Percentiles rank a stretch among this genome's conserved stretches.
Conservation (phyloP, 2,888 invertebrate species). For the Leptinotarsa haldemani region DNA sequence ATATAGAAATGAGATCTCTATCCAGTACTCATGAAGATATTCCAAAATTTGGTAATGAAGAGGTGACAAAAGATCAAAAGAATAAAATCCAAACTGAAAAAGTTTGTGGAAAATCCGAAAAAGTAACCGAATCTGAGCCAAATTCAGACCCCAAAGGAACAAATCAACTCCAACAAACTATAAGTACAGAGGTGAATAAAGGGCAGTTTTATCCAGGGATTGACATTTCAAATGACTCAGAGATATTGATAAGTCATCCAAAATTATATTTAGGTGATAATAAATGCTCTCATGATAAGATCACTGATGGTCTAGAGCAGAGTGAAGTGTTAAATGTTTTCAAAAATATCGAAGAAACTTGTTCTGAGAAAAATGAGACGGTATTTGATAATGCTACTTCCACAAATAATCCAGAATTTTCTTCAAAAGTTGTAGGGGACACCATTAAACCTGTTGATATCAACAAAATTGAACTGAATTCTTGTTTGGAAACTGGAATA, state of each 20-base stretch:
- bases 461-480: not conserved
- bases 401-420: not conserved
- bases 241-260: too few species aligned
- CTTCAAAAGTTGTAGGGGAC: not conserved
- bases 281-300: too few species aligned
- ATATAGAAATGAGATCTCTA: not conserved
- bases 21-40: not conserved
- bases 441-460: not conserved
- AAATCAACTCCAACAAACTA: too few species aligned
- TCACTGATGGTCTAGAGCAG: not conserved
- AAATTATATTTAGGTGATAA: too few species aligned
- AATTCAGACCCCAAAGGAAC: too few species aligned
- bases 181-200: too few species aligned
- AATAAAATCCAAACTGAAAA: not conserved
- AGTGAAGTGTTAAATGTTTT: not conserved
- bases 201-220: too few species aligned
- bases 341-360: not conserved
- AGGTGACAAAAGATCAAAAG: not conserved
- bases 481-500: not conserved
- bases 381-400: not conserved
- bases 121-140: too few species aligned
- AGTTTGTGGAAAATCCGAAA: not conserved
- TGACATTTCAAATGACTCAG: too few species aligned
- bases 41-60: not conserved
- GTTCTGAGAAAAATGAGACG: not conserved